Conservation (phyloP, 2,888 invertebrate species). For the Bruchidius siliquastri region DNA sequence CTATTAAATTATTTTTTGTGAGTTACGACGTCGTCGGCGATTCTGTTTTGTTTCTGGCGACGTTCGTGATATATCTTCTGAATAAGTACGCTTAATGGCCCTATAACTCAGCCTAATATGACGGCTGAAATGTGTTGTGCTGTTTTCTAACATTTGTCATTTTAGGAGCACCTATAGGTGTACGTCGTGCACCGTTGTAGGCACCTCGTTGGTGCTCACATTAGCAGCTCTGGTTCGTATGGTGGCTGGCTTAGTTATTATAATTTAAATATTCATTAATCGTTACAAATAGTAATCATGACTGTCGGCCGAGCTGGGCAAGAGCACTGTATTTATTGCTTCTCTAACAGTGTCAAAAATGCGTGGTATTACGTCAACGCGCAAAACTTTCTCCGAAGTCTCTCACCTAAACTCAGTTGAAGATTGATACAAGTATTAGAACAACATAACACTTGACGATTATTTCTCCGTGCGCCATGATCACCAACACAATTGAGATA, state of each 20-base stretch:
- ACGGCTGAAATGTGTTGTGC: not conserved
- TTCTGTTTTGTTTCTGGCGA: not conserved
- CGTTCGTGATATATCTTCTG: not conserved
- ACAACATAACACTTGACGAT: not conserved
- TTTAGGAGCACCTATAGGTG: not conserved
- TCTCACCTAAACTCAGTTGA: not conserved
- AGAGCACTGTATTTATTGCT: too few species aligned
- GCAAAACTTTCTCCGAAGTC: too few species aligned
- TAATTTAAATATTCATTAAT: too few species aligned
- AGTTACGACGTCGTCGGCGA: not conserved
- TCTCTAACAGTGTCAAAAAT: too few species aligned
- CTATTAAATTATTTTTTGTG: not conserved
- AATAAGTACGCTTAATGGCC: not conserved
- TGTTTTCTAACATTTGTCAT: not conserved
- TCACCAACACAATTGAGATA: not conserved
- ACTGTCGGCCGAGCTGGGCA: too few species aligned
- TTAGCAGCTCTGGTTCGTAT: not conserved
- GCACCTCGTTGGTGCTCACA: not conserved
- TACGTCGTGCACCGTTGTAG: not conserved
- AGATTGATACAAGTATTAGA: not conserved
- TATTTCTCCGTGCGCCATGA: not conserved
- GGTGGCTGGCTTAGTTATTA: not conserved
- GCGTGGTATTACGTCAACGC: too few species aligned
- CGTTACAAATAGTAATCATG: too few species aligned
- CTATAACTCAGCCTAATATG: not conserved